Conservation (phyloP, 2,113 vertebrate genomes). For the Orientallactaga bullata region DNA sequence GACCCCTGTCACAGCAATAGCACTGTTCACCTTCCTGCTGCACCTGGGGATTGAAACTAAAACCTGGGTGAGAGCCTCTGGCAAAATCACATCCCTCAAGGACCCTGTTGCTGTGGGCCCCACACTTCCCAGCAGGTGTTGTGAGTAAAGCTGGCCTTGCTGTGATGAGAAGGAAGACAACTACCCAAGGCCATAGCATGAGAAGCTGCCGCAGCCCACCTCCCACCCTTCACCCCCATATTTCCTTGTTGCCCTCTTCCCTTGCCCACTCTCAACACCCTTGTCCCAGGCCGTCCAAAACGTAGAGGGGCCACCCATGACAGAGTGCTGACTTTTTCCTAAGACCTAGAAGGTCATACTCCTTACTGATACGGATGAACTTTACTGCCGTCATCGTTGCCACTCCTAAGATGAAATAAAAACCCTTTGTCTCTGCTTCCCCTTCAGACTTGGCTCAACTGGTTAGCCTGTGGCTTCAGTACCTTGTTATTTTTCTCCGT, state of each 20-base stretch:
- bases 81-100: background rate
- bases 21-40: slow-evolving; percentile 95
- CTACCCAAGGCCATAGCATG: accelerated
- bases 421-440: background rate
- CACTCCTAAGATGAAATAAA: background rate
- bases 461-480: slow-evolving; percentile 94
- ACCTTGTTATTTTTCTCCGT: slow-evolving; percentile 93
- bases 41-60: slow-evolving; percentile 98
- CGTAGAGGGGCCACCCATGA: accelerated
- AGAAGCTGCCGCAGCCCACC: background rate
- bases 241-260: too few species aligned
- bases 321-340: background rate
- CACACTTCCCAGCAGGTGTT: background rate
- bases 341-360: background rate
- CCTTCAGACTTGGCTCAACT: slow-evolving; percentile 97
- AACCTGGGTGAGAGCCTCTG: slow-evolving; percentile 93
- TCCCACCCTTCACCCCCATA: accelerated
- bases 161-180: background rate
- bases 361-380: background rate
- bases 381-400: too few species aligned
- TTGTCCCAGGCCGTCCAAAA: background rate
- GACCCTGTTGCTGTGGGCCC: accelerated
- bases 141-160: background rate
- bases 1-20: slow-evolving; percentile 94
- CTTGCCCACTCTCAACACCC: too few species aligned